Conservation (phyloP, 2,113 vertebrate species). For the Microtus montanus region DNA sequence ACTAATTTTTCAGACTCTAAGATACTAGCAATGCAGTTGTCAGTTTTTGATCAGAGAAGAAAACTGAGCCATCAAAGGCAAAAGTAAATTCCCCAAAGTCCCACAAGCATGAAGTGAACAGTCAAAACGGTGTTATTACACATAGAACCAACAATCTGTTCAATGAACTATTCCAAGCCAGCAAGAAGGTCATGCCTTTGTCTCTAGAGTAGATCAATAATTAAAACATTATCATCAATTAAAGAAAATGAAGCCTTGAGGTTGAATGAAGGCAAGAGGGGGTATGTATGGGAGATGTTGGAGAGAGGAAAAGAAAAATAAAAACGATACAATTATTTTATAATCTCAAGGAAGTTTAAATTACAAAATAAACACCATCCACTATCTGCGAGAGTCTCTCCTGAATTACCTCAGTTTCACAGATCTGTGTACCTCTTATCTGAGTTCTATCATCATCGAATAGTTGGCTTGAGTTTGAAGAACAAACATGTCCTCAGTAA, state of each 20-base stretch:
- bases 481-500: background rate
- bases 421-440: background rate
- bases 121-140: background rate
- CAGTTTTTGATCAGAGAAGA: background rate
- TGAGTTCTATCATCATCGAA: background rate
- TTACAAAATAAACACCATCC: background rate
- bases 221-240: background rate
- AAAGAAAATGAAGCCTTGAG: background rate
- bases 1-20: too few species aligned
- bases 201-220: background rate
- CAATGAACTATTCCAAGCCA: background rate
- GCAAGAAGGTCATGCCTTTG: background rate
- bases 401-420: too few species aligned
- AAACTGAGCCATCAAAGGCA: background rate
- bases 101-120: background rate
- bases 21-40: too few species aligned
- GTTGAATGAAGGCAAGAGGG: background rate
- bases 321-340: background rate
- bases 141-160: background rate
- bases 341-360: background rate
- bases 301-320: background rate
- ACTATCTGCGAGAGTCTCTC: background rate
- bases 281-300: background rate
- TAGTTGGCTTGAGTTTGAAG: background rate
- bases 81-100: background rate